These are phyloP conservation scores for Xiphophorus maculatus DNA, from an alignment of 2,113 vertebrate genomes.

Conservation along the genomic window DNA sequence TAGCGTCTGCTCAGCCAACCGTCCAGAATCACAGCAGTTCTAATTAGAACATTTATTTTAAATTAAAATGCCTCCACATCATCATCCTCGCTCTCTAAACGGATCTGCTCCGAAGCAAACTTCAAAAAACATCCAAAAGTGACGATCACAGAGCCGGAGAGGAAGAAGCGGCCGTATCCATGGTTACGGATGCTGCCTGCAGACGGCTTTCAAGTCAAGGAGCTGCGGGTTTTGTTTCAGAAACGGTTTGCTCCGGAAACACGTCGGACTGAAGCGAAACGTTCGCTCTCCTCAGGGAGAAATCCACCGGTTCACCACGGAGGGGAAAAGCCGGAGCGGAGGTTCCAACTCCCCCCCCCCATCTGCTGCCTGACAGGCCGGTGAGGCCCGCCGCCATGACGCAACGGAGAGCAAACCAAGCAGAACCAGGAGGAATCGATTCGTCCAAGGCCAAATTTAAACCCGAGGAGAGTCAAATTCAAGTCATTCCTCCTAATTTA, in stretches of 20 bases:
- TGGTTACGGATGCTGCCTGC: constrained; percentile 42
- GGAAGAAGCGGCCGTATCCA: constrained; percentile 25
- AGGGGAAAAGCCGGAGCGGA: not conserved
- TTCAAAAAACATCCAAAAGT: constrained; percentile 43
- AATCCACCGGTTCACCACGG: not conserved
- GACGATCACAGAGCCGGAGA: constrained; percentile 18
- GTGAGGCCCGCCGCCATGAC: constrained; percentile 54
- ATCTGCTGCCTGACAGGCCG: constrained; percentile 23
- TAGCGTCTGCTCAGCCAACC: not conserved
- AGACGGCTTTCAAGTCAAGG: constrained; percentile 2
- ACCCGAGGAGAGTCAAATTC: not conserved
- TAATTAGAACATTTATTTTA: constrained; percentile 5
- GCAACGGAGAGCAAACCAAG: constrained; percentile 72
- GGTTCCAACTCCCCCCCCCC: constrained; percentile 4
- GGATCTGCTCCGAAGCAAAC: constrained; percentile 16
- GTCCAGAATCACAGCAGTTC: constrained; percentile 5
- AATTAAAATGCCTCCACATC: not conserved
- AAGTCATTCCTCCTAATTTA: not conserved
- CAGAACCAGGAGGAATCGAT: constrained; percentile 32
- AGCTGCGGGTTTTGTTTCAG: constrained; percentile 15
- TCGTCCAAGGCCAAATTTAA: constrained; percentile 21
- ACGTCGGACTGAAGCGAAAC: not conserved
- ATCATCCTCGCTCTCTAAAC: not conserved
- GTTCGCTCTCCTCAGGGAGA: not conserved
- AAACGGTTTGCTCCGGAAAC: not conserved